Percentiles rank a stretch among this genome's conserved stretches.
Conservation (phyloP, 37 sponge, comb jelly and placozoan species). For the Diacarnus erythraeanus region DNA sequence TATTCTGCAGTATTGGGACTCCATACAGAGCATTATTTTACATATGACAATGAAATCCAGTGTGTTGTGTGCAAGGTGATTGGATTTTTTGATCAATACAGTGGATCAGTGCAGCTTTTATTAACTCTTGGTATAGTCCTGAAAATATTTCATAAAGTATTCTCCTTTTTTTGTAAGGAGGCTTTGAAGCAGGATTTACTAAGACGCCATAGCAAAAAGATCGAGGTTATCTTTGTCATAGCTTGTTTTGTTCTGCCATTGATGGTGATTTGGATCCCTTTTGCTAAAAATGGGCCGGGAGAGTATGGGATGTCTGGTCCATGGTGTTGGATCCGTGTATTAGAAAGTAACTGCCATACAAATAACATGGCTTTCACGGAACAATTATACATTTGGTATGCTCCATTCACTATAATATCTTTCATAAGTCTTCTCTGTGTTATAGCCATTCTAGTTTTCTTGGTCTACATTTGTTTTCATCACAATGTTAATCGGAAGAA, state of each 20-base stretch:
- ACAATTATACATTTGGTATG: background rate
- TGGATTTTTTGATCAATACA: slow-evolving; percentile 22
- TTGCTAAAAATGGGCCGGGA: background rate
- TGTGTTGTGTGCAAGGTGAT: background rate
- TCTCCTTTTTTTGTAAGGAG: background rate
- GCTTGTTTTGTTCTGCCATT: background rate
- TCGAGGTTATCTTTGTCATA: background rate
- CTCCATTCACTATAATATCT: background rate
- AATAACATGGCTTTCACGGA: background rate
- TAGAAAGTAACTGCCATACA: background rate
- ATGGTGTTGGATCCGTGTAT: background rate
- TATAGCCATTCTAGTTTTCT: background rate
- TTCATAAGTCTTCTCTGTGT: background rate
- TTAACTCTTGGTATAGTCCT: background rate
- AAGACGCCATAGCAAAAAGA: background rate
- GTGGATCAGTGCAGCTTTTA: slow-evolving; percentile 14
- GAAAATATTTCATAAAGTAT: background rate
- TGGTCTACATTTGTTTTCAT: background rate
- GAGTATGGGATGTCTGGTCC: background rate
- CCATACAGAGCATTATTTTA: slow-evolving; percentile 8
- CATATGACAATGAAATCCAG: background rate
- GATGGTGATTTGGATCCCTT: background rate
- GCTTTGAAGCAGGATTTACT: background rate
- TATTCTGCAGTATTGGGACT: background rate
- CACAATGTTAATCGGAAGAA: background rate